These are phyloP conservation scores for Mus pahari DNA, from an alignment of 2,113 vertebrate species.

Conservation along the genomic window DNA sequence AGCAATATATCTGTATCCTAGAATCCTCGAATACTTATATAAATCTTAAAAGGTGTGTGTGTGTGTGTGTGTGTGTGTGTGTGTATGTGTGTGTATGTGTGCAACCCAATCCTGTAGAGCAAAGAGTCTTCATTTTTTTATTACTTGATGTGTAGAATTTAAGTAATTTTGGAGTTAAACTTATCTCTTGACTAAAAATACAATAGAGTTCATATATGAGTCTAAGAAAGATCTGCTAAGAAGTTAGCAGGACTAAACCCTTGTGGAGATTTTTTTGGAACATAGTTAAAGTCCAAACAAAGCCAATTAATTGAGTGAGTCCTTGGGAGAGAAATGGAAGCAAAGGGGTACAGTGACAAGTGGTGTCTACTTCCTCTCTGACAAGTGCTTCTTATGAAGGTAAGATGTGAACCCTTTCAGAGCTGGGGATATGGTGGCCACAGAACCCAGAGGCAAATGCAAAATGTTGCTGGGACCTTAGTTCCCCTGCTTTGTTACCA, in stretches of 20 bases:
- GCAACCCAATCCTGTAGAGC: background rate
- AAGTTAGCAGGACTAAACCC: slow-evolving; percentile 1
- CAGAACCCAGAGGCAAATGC: background rate
- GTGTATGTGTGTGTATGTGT: background rate
- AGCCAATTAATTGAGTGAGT: background rate
- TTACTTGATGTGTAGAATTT: slow-evolving; percentile 13
- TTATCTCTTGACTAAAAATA: slow-evolving; percentile 33
- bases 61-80: background rate
- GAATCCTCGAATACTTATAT: background rate
- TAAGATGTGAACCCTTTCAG: too few species aligned
- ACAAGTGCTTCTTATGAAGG: background rate
- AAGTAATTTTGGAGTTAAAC: background rate
- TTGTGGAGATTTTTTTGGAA: background rate
- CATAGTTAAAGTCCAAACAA: background rate
- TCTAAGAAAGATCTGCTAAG: slow-evolving; percentile 9
- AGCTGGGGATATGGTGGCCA: background rate
- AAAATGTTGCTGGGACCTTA: background rate
- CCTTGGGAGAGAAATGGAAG: background rate
- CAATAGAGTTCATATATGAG: background rate
- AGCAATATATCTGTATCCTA: background rate
- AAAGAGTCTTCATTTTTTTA: background rate
- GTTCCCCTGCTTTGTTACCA: background rate
- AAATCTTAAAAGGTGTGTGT: background rate
- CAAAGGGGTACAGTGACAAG: background rate
- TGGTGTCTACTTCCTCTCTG: background rate